These are phyloP conservation scores for Rhizoglyphus robini DNA, from an alignment of 1,140 invertebrate species.

Conservation along the genomic window DNA sequence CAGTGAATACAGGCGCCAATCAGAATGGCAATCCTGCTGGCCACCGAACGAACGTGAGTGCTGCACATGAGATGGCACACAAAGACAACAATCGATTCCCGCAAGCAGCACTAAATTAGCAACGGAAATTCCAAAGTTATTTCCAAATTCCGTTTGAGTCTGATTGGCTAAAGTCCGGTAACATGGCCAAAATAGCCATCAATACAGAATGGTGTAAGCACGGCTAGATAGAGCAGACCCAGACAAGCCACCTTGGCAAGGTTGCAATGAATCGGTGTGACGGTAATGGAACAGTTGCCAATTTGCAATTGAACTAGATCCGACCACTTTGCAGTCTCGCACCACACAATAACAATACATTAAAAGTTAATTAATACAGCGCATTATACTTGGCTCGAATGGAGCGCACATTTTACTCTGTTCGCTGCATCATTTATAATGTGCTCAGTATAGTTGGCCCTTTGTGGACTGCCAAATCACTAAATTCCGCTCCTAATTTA, in stretches of 20 bases:
- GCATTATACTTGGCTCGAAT: not conserved
- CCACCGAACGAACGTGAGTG: not conserved
- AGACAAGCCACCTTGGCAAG: not conserved
- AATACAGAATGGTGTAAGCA: too few species aligned
- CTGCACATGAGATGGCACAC: not conserved
- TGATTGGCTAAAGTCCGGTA: not conserved
- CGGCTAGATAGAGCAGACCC: too few species aligned
- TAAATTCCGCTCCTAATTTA: too few species aligned
- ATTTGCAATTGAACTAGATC: too few species aligned
- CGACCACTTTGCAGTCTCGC: not conserved
- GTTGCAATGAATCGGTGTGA: not conserved
- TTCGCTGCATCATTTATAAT: too few species aligned
- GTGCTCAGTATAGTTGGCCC: too few species aligned
- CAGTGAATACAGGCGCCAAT: not conserved
- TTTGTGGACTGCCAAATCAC: too few species aligned
- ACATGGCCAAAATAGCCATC: too few species aligned
- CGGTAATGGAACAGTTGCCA: too few species aligned
- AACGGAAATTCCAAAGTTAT: constrained; percentile 5
- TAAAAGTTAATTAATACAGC: constrained; percentile 7
- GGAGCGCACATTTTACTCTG: not conserved
- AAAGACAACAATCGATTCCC: constrained; percentile 15
- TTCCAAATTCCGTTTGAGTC: not conserved
- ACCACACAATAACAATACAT: constrained; percentile 6
- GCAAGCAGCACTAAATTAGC: constrained; percentile 1
- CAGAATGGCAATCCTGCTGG: not conserved